Percentiles rank a stretch among this genome's conserved stretches.
Conservation (phyloP, 2,888 invertebrate genomes). For the Drosophila sordidapex region DNA sequence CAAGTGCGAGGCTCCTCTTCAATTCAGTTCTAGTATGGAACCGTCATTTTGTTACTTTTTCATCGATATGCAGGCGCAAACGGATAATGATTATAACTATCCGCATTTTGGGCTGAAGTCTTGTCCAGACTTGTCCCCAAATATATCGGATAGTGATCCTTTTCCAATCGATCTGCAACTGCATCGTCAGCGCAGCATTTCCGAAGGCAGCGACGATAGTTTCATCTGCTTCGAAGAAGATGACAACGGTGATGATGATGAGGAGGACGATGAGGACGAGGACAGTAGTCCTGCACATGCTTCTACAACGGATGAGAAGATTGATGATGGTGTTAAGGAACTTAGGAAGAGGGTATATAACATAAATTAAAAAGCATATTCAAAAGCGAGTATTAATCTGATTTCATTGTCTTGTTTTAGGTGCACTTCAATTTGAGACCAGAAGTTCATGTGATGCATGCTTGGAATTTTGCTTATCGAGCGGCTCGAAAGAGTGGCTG, state of each 20-base stretch:
- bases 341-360: constrained; percentile 33
- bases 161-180: constrained; percentile 8
- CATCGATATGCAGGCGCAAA: constrained; percentile 57
- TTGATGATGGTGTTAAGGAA: constrained; percentile 33
- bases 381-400: background rate
- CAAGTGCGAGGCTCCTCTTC: constrained; percentile 34
- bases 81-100: constrained; percentile 30
- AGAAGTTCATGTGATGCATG: constrained; percentile 87
- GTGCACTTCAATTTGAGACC: constrained; percentile 87
- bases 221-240: constrained; percentile 68
- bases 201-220: constrained; percentile 70
- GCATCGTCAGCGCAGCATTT: constrained; percentile 64
- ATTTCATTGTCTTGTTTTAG: constrained; percentile 82
- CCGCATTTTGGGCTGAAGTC: constrained; percentile 34
- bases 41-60: constrained; percentile 66
- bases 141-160: constrained; percentile 20
- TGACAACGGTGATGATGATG: constrained; percentile 2
- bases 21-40: constrained; percentile 32
- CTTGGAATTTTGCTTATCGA: constrained; percentile 88
- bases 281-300: constrained; percentile 31
- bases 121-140: constrained; percentile 44
- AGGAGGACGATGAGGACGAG: constrained; percentile 30
- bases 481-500: constrained; percentile 87
- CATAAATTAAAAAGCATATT: background rate
- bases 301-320: constrained; percentile 15